phyloP scores from a whole-genome alignment of 2,797 vertebrate species.

The Tokudaia muenninki region DNA sequence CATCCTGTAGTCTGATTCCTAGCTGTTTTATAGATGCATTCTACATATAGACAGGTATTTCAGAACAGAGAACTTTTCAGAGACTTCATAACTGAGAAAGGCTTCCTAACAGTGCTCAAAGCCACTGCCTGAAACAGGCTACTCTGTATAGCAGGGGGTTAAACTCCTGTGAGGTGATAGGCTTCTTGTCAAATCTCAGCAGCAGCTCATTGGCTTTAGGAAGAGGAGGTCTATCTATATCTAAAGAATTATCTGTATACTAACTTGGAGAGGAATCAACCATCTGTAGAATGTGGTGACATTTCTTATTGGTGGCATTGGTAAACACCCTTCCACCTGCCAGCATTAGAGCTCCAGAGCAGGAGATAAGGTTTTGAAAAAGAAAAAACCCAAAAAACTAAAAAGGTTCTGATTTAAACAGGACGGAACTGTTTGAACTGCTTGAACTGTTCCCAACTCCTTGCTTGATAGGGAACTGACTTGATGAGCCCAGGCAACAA shows the following conservation, averaged over 20 bases:
- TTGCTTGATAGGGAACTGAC: constrained; percentile 94
- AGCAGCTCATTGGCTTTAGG: constrained; percentile 95
- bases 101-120: not conserved
- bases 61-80: not conserved
- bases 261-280: constrained; percentile 95
- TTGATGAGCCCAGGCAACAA: constrained; percentile 94
- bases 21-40: not conserved
- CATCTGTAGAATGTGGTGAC: constrained; percentile 93
- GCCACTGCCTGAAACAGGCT: not conserved
- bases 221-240: constrained; percentile 90
- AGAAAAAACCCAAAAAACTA: not conserved
- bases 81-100: not conserved
- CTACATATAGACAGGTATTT: not conserved
- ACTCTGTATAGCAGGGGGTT: constrained; percentile 63
- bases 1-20: not conserved
- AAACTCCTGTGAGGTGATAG: constrained; percentile 94
- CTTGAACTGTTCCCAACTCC: constrained; percentile 96
- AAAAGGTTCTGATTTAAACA: constrained; percentile 92
- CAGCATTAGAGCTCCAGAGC: constrained; percentile 96
- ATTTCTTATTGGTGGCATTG: constrained; percentile 93
- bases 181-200: constrained; percentile 91
- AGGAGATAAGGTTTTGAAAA: constrained; percentile 92
- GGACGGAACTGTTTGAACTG: constrained; percentile 87
- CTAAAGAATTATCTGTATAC: constrained; percentile 95
- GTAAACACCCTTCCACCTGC: constrained; percentile 88